Evolutionary conservation across 1,140 invertebrate genomes (phyloP).

Genomic region (Pseudomyrmex pallidus): DNA sequence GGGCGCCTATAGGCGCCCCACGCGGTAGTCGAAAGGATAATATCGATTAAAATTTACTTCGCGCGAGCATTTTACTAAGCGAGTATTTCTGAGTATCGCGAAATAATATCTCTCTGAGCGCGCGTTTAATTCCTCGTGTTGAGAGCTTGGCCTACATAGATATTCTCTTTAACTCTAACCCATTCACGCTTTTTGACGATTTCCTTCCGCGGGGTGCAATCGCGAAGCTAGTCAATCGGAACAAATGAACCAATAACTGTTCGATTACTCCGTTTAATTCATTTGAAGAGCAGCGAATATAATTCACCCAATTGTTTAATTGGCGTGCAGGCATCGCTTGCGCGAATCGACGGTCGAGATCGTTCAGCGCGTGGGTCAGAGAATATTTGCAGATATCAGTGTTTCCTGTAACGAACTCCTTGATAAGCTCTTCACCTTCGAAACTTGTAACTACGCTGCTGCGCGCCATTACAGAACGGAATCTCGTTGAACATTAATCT

Average conservation of each 20-base stretch:
- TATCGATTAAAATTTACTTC: neutral
- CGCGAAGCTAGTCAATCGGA: slow-evolving; percentile 6
- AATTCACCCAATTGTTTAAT: slow-evolving; percentile 42
- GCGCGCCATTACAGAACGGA: neutral
- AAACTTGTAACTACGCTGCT: neutral
- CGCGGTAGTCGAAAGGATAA: too few species aligned
- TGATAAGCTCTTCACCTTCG: slow-evolving; percentile 3
- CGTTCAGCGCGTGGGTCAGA: neutral
- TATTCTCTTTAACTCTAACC: neutral
- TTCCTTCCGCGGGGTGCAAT: neutral
- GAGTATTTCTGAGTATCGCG: neutral
- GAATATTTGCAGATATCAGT: slow-evolving; percentile 11
- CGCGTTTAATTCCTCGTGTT: neutral
- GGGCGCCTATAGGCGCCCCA: too few species aligned
- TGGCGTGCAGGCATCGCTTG: neutral
- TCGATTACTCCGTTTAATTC: slow-evolving; percentile 26
- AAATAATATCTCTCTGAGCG: neutral
- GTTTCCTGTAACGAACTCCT: neutral
- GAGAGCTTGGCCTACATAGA: neutral
- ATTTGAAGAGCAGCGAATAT: slow-evolving; percentile 18
- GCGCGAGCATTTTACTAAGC: too few species aligned
- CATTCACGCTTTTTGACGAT: neutral
- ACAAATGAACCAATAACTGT: slow-evolving; percentile 23
- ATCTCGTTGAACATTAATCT: slow-evolving; percentile 26
- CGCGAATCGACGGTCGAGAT: slow-evolving; percentile 7